Evolutionary conservation across 1,140 invertebrate genomes (phyloP).

Genomic region (Temnothorax longispinosus): DNA sequence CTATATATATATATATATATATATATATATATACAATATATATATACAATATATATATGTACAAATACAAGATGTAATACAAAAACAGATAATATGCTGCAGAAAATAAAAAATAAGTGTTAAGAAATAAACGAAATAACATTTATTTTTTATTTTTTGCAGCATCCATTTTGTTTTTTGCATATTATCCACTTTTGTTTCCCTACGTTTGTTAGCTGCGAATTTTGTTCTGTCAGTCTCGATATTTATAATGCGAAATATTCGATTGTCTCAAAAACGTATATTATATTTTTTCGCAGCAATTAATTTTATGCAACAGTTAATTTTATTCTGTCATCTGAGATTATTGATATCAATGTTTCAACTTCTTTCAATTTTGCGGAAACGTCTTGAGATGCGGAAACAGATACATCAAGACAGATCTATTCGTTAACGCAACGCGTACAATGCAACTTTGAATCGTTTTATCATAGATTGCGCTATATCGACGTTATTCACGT

Average conservation of each 20-base stretch:
- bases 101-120: no score
- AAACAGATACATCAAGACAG: background rate
- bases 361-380: background rate
- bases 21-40: no score
- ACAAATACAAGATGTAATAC: no score
- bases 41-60: no score
- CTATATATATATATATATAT: no score
- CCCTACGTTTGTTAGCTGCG: no score
- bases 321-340: slow-evolving; percentile 10
- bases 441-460: background rate
- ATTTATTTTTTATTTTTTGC: no score
- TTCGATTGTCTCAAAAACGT: background rate
- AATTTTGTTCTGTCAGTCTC: background rate
- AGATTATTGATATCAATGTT: background rate
- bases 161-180: no score
- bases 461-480: slow-evolving; percentile 40
- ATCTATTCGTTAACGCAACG: background rate
- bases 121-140: no score
- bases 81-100: no score
- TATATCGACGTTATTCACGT: slow-evolving; percentile 75
- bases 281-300: background rate
- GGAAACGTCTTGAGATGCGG: background rate
- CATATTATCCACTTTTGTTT: no score
- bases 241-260: background rate
- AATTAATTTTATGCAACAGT: background rate